phyloP scores from a whole-genome alignment of 2,797 vertebrate genomes.

The Australoheros facetus region DNA sequence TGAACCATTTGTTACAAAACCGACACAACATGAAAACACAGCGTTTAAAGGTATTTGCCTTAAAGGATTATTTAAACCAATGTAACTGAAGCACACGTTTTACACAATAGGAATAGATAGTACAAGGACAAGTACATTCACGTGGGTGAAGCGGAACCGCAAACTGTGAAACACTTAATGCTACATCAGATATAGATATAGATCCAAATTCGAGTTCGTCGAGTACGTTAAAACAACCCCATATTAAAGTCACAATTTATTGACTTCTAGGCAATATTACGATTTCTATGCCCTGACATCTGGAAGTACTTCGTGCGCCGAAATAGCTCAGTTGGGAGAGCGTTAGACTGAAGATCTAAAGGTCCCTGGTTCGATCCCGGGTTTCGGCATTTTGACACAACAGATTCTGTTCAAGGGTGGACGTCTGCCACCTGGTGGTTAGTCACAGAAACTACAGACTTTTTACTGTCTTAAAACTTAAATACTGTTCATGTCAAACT shows the following conservation, averaged over 20 bases:
- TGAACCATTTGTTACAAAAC: background rate
- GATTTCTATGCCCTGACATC: accelerated
- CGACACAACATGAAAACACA: background rate
- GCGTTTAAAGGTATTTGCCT: accelerated
- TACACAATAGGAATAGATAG: background rate
- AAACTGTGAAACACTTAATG: background rate
- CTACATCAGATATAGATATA: background rate
- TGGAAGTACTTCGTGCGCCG: accelerated
- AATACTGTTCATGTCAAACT: background rate
- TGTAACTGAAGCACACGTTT: background rate
- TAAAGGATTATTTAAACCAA: background rate
- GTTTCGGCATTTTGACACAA: conserved; percentile 61
- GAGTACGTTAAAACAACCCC: background rate
- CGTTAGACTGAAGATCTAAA: conserved; percentile 67
- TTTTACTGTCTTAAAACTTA: background rate
- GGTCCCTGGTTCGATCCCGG: conserved; percentile 74
- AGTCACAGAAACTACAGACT: accelerated
- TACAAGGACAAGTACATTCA: background rate
- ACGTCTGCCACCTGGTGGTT: too few relatives aligned
- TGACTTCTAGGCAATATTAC: background rate
- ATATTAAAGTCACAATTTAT: accelerated
- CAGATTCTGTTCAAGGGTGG: background rate
- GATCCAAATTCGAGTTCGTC: accelerated
- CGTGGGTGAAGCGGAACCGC: background rate
- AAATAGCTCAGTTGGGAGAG: conserved; percentile 81